A percentile compares a stretch with the other conserved stretches of the same genome.
Conservation (phyloP, 2,888 invertebrate species). For the Coleophora deauratella region DNA sequence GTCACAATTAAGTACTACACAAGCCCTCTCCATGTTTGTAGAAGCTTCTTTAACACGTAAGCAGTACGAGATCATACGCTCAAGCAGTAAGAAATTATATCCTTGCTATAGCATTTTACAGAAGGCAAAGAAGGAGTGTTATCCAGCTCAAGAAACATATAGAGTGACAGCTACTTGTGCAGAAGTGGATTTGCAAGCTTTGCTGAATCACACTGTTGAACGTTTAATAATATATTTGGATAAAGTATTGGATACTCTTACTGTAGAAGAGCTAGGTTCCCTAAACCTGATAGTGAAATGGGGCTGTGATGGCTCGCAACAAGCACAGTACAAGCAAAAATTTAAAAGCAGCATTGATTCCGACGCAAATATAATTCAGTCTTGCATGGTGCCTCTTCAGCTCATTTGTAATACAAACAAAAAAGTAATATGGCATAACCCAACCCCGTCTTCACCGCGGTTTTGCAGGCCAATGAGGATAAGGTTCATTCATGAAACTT, state of each 20-base stretch:
- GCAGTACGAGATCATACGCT: conserved; percentile 5
- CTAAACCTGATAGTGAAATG: conserved; percentile 11
- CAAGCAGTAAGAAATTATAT: neutral
- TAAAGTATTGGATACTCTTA: conserved; percentile 3
- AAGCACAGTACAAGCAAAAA: conserved; percentile 1
- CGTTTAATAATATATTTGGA: conserved; percentile 2
- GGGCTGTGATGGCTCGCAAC: conserved; percentile 1
- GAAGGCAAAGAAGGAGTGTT: conserved; percentile 5
- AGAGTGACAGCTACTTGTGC: conserved; percentile 3
- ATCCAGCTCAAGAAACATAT: conserved; percentile 1
- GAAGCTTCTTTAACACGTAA: conserved; percentile 1
- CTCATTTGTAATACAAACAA: neutral
- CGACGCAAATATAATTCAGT: neutral
- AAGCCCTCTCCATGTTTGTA: conserved; percentile 4
- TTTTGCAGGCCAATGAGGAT: conserved; percentile 5
- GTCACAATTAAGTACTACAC: neutral
- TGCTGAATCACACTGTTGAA: neutral
- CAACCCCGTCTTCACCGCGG: conserved; percentile 7
- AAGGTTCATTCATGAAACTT: conserved; percentile 2
- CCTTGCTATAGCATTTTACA: conserved; percentile 2
- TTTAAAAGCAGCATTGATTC: neutral
- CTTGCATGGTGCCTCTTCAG: conserved; percentile 1
- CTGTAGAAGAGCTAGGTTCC: conserved; percentile 1
- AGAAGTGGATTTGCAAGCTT: conserved; percentile 1
- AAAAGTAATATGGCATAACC: conserved; percentile 7